Evolutionary conservation across 2,797 vertebrate species (phyloP).

Genomic region (Enteromius fasciolatus): DNA sequence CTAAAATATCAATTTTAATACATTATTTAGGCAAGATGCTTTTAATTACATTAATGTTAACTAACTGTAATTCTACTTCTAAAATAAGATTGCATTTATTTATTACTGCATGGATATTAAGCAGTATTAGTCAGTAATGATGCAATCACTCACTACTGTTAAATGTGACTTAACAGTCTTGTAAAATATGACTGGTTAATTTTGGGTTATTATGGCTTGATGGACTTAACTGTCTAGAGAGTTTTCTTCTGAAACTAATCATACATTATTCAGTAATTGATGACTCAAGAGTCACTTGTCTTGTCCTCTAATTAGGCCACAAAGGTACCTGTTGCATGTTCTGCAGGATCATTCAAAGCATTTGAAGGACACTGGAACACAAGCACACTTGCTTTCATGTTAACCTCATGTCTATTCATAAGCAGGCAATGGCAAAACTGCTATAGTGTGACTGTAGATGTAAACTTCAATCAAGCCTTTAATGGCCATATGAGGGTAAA

Average conservation of each 20-base stretch:
- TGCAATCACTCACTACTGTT: constrained; percentile 1
- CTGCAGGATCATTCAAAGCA: constrained; percentile 26
- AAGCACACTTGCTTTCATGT: constrained; percentile 54
- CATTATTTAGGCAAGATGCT: not conserved
- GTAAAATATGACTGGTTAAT: not conserved
- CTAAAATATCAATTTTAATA: not conserved
- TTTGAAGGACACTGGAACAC: constrained; percentile 41
- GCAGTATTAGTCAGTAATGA: not conserved
- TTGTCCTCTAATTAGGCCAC: constrained; percentile 21
- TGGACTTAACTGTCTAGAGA: constrained; percentile 2
- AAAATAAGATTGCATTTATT: not conserved
- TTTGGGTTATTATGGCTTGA: constrained; percentile 9
- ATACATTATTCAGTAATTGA: constrained; percentile 32
- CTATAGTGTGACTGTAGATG: not conserved
- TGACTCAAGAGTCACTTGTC: constrained; percentile 25
- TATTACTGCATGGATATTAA: not conserved
- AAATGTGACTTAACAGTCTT: constrained; percentile 11
- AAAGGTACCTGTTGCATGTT: constrained; percentile 36
- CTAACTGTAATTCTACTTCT: not conserved
- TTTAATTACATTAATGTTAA: too few relatives aligned
- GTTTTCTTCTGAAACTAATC: not conserved
- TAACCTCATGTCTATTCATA: constrained; percentile 39
- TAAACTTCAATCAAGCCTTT: constrained; percentile 2
- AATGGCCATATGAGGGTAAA: constrained; percentile 1
- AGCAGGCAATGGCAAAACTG: constrained; percentile 27